A percentile compares a stretch with the other conserved stretches of the same genome.
Evolutionary conservation across 2,113 vertebrate species (phyloP).

Genomic region (Nothocercus nigrocapillus): DNA sequence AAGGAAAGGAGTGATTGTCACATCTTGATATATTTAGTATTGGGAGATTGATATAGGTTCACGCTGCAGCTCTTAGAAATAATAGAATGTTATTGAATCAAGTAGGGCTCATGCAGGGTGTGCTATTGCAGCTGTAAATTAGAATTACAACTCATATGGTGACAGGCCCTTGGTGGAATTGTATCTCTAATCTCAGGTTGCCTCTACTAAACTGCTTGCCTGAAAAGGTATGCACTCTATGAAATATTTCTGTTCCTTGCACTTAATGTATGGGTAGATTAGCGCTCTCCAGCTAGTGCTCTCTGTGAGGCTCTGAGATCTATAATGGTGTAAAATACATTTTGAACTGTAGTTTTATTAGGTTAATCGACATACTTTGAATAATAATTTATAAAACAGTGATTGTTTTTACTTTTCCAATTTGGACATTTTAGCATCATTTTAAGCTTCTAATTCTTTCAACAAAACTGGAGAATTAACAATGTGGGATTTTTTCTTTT

Average conservation of each 20-base stretch:
- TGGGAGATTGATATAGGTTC: constrained; percentile 47
- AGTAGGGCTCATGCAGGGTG: constrained; percentile 13
- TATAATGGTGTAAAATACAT: background rate
- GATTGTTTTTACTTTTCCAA: background rate
- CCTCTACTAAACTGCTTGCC: constrained; percentile 28
- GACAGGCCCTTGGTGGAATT: constrained; percentile 37
- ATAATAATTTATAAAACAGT: background rate
- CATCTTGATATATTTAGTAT: constrained; percentile 44
- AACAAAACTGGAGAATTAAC: background rate
- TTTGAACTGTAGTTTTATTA: background rate
- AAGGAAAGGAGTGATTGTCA: constrained; percentile 44
- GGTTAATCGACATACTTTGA: background rate
- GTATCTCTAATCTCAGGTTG: background rate
- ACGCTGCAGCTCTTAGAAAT: constrained; percentile 26
- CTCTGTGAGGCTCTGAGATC: background rate
- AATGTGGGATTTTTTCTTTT: background rate
- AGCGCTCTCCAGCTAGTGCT: background rate
- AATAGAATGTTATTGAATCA: constrained; percentile 53
- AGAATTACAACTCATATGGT: constrained; percentile 47
- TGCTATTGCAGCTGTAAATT: constrained; percentile 53
- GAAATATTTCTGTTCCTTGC: constrained; percentile 34
- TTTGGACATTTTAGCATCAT: background rate
- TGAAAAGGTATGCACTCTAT: background rate
- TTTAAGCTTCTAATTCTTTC: accelerated
- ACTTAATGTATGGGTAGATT: background rate